phyloP scores from a whole-genome alignment of 1,140 invertebrate species.

The Drosophila lacertosa region DNA sequence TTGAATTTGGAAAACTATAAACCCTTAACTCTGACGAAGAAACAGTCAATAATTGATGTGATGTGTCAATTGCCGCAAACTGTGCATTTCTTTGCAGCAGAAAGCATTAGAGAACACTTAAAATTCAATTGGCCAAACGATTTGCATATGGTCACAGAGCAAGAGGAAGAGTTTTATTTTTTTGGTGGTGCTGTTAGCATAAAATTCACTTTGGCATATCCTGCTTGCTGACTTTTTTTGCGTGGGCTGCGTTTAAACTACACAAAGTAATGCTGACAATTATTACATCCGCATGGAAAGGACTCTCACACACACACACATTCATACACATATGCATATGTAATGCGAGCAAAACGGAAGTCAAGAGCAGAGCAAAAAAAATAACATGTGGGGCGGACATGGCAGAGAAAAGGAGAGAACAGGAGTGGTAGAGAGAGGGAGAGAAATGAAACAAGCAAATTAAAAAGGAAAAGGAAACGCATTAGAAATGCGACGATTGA shows the following conservation, averaged over 20 bases:
- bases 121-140: conserved; percentile 49
- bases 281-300: conserved; percentile 70
- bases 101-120: conserved; percentile 36
- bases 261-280: conserved; percentile 78
- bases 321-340: conserved; percentile 27
- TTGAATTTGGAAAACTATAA: no score
- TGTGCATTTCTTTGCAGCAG: conserved; percentile 28
- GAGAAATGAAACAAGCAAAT: conserved; percentile 61
- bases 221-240: conserved; percentile 60
- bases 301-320: conserved; percentile 34
- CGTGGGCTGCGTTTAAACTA: conserved; percentile 67
- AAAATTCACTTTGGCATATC: conserved; percentile 77
- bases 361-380: conserved; percentile 52
- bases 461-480: conserved; percentile 78
- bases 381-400: conserved; percentile 40
- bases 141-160: conserved; percentile 30
- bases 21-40: no score
- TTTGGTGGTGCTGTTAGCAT: conserved; percentile 52
- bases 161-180: no score
- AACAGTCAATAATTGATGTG: conserved; percentile 10
- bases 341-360: conserved; percentile 46
- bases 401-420: background rate
- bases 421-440: background rate
- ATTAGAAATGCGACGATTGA: conserved; percentile 78
- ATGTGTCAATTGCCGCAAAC: conserved; percentile 33